Evolutionary conservation across 2,113 vertebrate species (phyloP), one percentile per base, ranked within the genome.

Genomic region (Blennius ocellaris): DNA sequence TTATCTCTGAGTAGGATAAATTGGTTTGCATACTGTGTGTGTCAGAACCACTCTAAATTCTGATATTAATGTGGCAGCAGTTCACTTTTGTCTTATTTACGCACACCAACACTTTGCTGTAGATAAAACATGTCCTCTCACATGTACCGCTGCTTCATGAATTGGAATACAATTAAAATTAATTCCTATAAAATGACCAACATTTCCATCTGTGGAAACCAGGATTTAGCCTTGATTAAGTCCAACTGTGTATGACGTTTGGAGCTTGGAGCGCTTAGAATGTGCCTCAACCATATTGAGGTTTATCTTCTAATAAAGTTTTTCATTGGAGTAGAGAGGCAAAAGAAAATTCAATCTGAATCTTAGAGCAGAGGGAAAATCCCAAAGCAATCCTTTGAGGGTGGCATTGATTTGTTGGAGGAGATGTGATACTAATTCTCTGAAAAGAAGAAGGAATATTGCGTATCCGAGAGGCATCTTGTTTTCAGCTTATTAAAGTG

Each of bases 351-450:
- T 51, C 8, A 72, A 74, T 70, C 47, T 72, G 39, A 54, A 75
- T 80, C 54, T 58, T 30, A 2, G 16, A 43, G 81, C 64, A 59
- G 49, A 65, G 59, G 57, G 64, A 78, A 30, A 30, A 30, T 30
- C 21, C 21, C 4, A 30, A 30, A 30, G 21, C 21, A 63, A 72
- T 73, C 71, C 71, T 43, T 2, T 55, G 50, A 76, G 76, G 60
- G n/a, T 0, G 1, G 7, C 69, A 71, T 81, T 76, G 81, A 86
- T 90, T 85, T 82, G 59, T 75, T 64, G 12, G 40, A 75, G 51
- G 38, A 62, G 69, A 80, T 78, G 65, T 59, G 70, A 82, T 71
- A 62, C 57, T 71, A 57, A 69, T 71, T 65, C 61, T 76, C 72
- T 45, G 21, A 40, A 63, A 78, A 78, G 50, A 64, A 54, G 43